Evolutionary conservation across 53 echinoderm and acorn worm species (phyloP).

Genomic region (Pentamera pediparva): DNA sequence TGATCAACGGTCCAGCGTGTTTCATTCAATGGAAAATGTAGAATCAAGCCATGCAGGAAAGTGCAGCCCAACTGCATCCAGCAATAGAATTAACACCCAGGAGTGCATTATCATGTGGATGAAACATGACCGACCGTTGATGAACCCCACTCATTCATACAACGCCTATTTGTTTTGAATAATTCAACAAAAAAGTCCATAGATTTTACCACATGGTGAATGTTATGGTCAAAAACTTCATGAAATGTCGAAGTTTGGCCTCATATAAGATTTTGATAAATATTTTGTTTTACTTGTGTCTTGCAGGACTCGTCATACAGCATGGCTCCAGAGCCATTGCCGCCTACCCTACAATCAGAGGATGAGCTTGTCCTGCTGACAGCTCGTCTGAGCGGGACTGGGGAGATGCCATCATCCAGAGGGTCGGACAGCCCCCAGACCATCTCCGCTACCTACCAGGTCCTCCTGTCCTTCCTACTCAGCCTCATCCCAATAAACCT

Average conservation of each 20-base stretch:
- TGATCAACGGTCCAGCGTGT: too few relatives aligned
- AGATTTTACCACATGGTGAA: background rate
- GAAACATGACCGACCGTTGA: too few relatives aligned
- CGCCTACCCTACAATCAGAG: slow-evolving; percentile 37
- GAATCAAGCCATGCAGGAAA: too few relatives aligned
- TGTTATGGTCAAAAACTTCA: background rate
- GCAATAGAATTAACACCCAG: too few relatives aligned
- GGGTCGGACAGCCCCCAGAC: slow-evolving; percentile 34
- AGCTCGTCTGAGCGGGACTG: slow-evolving; percentile 47
- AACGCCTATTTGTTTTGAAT: too few relatives aligned
- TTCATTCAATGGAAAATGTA: too few relatives aligned
- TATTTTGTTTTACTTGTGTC: background rate
- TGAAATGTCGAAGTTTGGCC: too few relatives aligned
- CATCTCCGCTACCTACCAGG: slow-evolving; percentile 66
- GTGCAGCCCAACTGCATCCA: too few relatives aligned
- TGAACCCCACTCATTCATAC: too few relatives aligned
- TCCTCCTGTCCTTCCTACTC: slow-evolving; percentile 76
- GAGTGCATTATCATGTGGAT: too few relatives aligned
- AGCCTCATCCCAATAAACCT: slow-evolving; percentile 71
- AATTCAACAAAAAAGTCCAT: too few relatives aligned
- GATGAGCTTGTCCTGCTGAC: slow-evolving; percentile 75
- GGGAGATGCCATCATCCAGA: slow-evolving; percentile 47
- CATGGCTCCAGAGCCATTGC: slow-evolving; percentile 55
- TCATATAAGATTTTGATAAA: too few relatives aligned
- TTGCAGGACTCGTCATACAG: slow-evolving; percentile 88